phyloP scores from a whole-genome alignment of 2,888 invertebrate genomes.

The Pyrgus malvae region DNA sequence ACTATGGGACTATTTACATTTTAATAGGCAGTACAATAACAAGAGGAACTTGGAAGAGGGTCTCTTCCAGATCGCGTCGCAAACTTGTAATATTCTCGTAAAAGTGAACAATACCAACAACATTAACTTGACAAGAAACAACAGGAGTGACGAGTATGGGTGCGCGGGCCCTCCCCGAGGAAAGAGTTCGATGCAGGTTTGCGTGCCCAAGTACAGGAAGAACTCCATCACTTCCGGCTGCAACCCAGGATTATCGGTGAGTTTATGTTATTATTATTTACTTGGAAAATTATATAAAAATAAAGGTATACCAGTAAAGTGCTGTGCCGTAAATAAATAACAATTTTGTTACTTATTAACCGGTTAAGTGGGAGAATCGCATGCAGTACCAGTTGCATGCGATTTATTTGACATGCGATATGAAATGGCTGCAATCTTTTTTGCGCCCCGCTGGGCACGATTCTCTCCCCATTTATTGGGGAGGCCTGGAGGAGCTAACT shows the following conservation, averaged over 20 bases:
- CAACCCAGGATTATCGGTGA: conserved; percentile 84
- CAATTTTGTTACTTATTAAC: no score
- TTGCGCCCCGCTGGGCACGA: no score
- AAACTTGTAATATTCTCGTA: conserved; percentile 89
- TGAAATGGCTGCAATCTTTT: no score
- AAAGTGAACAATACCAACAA: conserved; percentile 90
- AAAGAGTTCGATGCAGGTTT: conserved; percentile 77
- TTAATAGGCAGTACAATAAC: conserved; percentile 74
- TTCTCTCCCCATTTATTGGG: no score
- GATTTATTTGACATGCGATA: no score
- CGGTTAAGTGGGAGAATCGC: no score
- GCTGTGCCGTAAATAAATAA: no score
- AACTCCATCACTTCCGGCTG: conserved; percentile 77
- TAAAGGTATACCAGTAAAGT: no score
- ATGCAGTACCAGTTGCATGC: no score
- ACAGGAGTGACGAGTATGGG: conserved; percentile 84
- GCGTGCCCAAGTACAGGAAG: conserved; percentile 80
- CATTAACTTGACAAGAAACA: conserved; percentile 85
- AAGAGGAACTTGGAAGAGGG: conserved; percentile 88
- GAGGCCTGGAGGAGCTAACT: no score
- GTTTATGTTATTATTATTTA: conserved; percentile 39
- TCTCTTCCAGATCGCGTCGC: conserved; percentile 89
- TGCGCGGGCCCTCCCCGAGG: conserved; percentile 68
- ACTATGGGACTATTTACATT: conserved; percentile 83
- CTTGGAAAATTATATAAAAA: no score